Percentiles rank a stretch among this genome's conserved stretches.
Conservation (phyloP, 2,113 vertebrate species). For the Varanus komodoensis region DNA sequence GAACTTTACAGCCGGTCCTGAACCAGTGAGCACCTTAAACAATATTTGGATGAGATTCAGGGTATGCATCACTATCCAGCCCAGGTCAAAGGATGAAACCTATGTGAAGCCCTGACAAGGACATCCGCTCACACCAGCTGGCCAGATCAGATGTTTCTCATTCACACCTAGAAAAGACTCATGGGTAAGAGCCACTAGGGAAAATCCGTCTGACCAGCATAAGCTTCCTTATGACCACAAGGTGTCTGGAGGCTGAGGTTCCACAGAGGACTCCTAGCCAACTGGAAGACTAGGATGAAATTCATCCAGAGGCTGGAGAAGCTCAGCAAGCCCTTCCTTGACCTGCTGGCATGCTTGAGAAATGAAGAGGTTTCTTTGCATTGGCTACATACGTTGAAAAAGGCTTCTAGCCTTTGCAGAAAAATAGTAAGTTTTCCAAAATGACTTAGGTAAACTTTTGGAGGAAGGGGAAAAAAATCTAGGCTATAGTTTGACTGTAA, state of each 20-base stretch:
- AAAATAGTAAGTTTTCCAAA: neutral
- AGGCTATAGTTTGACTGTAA: neutral
- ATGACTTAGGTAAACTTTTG: neutral
- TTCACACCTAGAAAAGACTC: neutral
- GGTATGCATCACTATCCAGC: neutral
- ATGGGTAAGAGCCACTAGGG: neutral
- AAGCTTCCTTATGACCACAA: neutral
- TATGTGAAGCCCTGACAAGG: neutral
- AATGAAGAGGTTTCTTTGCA: neutral
- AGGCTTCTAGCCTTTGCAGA: neutral
- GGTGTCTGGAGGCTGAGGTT: neutral
- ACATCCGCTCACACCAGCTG: neutral
- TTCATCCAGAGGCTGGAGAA: neutral
- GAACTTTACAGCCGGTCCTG: neutral
- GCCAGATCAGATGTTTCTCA: neutral
- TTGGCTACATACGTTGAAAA: no score
- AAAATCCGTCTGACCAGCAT: neutral
- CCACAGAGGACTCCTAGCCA: no score
- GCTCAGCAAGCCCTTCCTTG: neutral
- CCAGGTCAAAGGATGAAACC: neutral
- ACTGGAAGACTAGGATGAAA: neutral
- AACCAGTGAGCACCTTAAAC: neutral
- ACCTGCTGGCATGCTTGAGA: neutral
- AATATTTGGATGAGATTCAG: neutral
- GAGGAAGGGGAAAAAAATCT: neutral